phyloP scores from a whole-genome alignment of 2,113 vertebrate species.

The Ranitomeya imitator region DNA sequence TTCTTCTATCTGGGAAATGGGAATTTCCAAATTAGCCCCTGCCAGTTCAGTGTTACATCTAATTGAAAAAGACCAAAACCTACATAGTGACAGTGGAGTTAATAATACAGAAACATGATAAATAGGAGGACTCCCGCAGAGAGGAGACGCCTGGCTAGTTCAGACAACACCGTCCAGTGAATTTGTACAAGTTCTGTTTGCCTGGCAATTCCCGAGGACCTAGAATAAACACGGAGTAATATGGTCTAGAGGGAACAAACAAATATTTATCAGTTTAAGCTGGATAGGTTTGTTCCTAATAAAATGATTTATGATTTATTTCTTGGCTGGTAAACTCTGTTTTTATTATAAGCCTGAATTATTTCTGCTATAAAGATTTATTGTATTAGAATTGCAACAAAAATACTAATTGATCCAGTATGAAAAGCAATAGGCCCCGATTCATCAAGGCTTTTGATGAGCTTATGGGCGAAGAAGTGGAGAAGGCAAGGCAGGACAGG shows the following conservation, averaged over 20 bases:
- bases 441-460: no score
- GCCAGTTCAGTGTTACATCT: slow-evolving; percentile 66
- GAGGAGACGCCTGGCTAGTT: slow-evolving; percentile 52
- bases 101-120: slow-evolving; percentile 65
- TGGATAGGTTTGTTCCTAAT: slow-evolving; percentile 48
- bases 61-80: slow-evolving; percentile 60
- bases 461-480: no score
- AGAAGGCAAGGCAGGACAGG: no score
- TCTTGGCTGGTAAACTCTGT: slow-evolving; percentile 16
- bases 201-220: slow-evolving; percentile 25
- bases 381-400: not conserved
- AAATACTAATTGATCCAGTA: slow-evolving; percentile 2
- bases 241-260: slow-evolving; percentile 32
- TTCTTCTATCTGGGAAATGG: slow-evolving; percentile 60
- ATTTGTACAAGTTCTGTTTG: slow-evolving; percentile 4
- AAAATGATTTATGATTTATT: slow-evolving; percentile 43
- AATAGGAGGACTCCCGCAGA: slow-evolving; percentile 46
- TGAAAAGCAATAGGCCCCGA: not conserved
- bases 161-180: slow-evolving; percentile 45
- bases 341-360: not conserved
- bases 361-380: slow-evolving; percentile 9
- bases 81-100: slow-evolving; percentile 63
- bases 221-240: not conserved
- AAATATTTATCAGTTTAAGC: slow-evolving; percentile 23
- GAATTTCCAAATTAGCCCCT: slow-evolving; percentile 58